These are phyloP conservation scores for Delichon dasypus DNA, from an alignment of 2,797 vertebrate species.

Conservation along the genomic window DNA sequence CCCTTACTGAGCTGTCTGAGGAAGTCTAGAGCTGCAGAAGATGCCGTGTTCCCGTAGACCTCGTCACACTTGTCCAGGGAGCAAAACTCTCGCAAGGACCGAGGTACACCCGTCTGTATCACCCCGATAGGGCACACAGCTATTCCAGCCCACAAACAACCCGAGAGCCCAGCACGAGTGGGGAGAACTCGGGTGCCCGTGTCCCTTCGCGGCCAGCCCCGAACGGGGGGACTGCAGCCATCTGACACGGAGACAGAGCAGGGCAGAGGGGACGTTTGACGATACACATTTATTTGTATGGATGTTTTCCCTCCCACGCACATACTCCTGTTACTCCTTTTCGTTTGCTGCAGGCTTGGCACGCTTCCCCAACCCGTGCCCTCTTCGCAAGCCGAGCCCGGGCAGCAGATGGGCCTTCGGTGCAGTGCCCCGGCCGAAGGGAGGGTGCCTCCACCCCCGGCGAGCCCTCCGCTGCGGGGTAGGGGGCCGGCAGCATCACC, in stretches of 20 bases:
- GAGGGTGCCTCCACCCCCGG: slow-evolving; percentile 16
- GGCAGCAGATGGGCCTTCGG: slow-evolving; percentile 63
- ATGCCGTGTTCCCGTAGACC: not conserved
- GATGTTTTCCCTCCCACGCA: slow-evolving; percentile 16
- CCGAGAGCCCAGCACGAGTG: accelerated
- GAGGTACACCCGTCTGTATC: not conserved
- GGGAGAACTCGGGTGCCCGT: not conserved
- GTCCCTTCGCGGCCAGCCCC: not conserved
- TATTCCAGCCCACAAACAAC: not conserved
- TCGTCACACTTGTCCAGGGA: not conserved
- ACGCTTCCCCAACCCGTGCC: slow-evolving; percentile 45
- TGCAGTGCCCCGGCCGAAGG: slow-evolving; percentile 38
- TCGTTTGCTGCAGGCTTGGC: slow-evolving; percentile 58
- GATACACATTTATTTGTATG: not conserved
- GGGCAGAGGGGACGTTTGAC: not conserved
- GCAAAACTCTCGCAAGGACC: not conserved
- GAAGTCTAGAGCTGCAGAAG: slow-evolving; percentile 14
- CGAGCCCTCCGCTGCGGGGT: not conserved
- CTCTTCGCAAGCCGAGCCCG: not conserved
- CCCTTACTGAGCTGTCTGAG: not conserved
- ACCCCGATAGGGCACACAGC: not conserved
- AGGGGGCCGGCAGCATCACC: slow-evolving; percentile 7
- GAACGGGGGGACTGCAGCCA: not conserved
- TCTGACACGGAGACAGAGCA: not conserved
- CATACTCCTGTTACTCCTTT: slow-evolving; percentile 45